These are phyloP conservation scores for Tortricodes alternella DNA, from an alignment of 2,888 invertebrate genomes.

Conservation along the genomic window DNA sequence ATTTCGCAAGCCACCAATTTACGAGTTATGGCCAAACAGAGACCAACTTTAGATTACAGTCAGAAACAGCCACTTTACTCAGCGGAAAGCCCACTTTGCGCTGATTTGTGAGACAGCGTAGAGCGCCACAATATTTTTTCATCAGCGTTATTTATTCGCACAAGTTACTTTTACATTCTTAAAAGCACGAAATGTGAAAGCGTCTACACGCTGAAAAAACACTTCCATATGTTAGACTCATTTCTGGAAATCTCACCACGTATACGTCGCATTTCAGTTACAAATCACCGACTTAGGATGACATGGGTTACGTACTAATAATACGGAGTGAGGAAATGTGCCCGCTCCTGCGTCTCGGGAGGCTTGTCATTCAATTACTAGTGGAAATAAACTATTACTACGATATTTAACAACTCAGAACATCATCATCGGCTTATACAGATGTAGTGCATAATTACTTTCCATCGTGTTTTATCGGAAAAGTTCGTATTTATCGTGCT, in stretches of 20 bases:
- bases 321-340: conserved; percentile 15
- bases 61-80: conserved; percentile 50
- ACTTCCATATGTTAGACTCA: conserved; percentile 55
- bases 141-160: conserved; percentile 65
- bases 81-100: conserved; percentile 53
- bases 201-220: conserved; percentile 62
- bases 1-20: not conserved
- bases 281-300: conserved; percentile 42
- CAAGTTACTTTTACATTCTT: conserved; percentile 66
- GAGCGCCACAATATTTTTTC: conserved; percentile 61
- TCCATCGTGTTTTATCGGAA: too few species aligned
- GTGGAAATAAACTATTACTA: not conserved
- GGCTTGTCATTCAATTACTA: conserved; percentile 4
- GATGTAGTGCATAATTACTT: too few species aligned
- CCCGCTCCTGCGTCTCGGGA: not conserved
- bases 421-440: too few species aligned
- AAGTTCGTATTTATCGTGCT: too few species aligned
- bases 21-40: not conserved
- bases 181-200: conserved; percentile 57
- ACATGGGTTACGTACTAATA: conserved; percentile 29
- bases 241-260: conserved; percentile 44
- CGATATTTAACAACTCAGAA: too few species aligned
- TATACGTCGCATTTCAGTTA: conserved; percentile 46
- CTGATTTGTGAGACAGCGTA: conserved; percentile 60
- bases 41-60: conserved; percentile 41